These are phyloP conservation scores for Platyscapa corneri DNA, from an alignment of 1,140 invertebrate genomes.

Conservation along the genomic window DNA sequence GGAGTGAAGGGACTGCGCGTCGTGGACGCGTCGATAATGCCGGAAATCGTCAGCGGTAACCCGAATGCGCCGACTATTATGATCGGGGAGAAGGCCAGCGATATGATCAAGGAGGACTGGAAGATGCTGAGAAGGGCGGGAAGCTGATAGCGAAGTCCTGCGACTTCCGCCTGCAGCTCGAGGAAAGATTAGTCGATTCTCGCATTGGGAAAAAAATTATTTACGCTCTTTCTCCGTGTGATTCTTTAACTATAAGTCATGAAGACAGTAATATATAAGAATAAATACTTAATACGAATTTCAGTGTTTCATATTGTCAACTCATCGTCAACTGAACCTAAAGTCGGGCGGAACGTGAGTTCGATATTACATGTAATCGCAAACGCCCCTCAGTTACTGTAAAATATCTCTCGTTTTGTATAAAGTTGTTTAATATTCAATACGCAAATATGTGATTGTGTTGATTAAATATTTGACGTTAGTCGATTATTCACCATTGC, in stretches of 20 bases:
- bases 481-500: not conserved
- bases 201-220: not conserved
- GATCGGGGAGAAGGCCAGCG: constrained; percentile 87
- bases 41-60: constrained; percentile 86
- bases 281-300: not conserved
- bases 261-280: not conserved
- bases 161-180: no score
- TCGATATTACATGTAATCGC: no score
- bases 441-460: no score
- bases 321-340: no score
- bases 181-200: not conserved
- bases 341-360: no score
- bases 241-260: not conserved
- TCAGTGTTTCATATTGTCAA: not conserved
- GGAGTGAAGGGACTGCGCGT: constrained; percentile 83
- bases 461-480: no score
- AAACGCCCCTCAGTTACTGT: no score
- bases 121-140: constrained; percentile 61
- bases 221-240: no score
- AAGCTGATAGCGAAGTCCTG: constrained; percentile 16
- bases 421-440: no score
- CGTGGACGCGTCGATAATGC: constrained; percentile 87
- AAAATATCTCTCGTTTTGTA: no score
- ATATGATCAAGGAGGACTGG: constrained; percentile 88
- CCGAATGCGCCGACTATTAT: constrained; percentile 86